Percentiles rank a stretch among this genome's conserved stretches.
These are phyloP conservation scores for Prionailurus viverrinus DNA, from an alignment of 2,113 vertebrate species.

Conservation along the genomic window DNA sequence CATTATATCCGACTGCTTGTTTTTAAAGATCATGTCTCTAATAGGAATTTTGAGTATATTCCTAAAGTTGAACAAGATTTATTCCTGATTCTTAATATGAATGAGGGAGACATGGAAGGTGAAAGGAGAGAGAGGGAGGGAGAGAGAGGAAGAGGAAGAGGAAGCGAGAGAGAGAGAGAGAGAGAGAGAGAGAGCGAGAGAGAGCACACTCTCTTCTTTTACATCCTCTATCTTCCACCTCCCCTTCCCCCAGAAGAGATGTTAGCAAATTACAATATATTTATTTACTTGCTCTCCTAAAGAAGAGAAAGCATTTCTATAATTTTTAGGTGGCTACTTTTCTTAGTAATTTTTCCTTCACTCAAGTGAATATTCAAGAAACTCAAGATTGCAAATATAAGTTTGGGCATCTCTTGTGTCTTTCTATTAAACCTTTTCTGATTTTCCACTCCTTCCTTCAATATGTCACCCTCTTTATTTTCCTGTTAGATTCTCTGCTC, in stretches of 20 bases:
- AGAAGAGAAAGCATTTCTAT: neutral
- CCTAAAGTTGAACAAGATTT: slow-evolving; percentile 33
- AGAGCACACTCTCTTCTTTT: neutral
- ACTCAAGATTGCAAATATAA: neutral
- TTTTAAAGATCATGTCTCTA: neutral
- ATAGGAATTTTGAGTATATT: neutral
- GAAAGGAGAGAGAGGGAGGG: neutral
- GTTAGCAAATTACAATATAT: neutral
- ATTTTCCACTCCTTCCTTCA: slow-evolving; percentile 24
- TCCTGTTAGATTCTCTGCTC: neutral
- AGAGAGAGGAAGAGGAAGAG: neutral
- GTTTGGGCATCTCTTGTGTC: neutral
- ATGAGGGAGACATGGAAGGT: neutral
- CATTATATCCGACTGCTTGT: neutral
- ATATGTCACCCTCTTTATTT: neutral
- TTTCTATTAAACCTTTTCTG: neutral
- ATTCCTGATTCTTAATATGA: slow-evolving; percentile 32
- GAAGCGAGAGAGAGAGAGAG: neutral
- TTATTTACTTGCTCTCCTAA: neutral
- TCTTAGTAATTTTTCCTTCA: slow-evolving; percentile 19
- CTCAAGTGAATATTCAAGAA: neutral
- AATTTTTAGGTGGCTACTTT: neutral
- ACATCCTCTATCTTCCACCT: neutral
- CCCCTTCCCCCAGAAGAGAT: neutral
- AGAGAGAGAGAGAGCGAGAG: neutral